A percentile compares a stretch with the other conserved stretches of the same genome.
Conservation (phyloP, 1,140 invertebrate genomes). For the Pogonomyrmex californicus region DNA sequence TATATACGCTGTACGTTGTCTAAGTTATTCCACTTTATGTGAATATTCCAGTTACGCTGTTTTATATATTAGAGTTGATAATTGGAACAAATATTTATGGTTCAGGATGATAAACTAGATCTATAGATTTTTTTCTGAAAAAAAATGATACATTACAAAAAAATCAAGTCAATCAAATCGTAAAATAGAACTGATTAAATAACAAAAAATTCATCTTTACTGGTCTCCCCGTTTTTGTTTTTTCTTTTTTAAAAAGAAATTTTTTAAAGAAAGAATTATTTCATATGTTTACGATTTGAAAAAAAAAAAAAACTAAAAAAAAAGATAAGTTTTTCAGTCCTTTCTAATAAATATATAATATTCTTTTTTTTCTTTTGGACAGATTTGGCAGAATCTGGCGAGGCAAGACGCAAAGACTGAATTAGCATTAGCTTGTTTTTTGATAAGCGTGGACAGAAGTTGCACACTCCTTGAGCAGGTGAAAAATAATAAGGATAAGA, state of each 20-base stretch:
- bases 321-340: background rate
- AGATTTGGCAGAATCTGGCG: constrained; percentile 86
- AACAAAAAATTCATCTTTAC: too few species aligned
- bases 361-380: background rate
- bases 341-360: background rate
- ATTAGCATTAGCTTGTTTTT: constrained; percentile 82
- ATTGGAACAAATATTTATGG: background rate
- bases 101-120: too few species aligned
- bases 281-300: background rate
- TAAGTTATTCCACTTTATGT: constrained; percentile 5
- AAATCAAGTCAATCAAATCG: too few species aligned
- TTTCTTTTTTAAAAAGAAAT: background rate
- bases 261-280: background rate
- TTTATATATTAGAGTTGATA: background rate
- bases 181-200: too few species aligned
- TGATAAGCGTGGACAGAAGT: constrained; percentile 80
- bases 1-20: constrained; percentile 82
- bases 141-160: too few species aligned
- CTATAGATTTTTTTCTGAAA: too few species aligned
- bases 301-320: constrained; percentile 6
- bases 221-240: too few species aligned
- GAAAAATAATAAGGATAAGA: constrained; percentile 90
- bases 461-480: constrained; percentile 84
- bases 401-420: constrained; percentile 80
- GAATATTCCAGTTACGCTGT: background rate